Conservation (phyloP, 2,113 vertebrate genomes). For the Atrichornis clamosus region DNA sequence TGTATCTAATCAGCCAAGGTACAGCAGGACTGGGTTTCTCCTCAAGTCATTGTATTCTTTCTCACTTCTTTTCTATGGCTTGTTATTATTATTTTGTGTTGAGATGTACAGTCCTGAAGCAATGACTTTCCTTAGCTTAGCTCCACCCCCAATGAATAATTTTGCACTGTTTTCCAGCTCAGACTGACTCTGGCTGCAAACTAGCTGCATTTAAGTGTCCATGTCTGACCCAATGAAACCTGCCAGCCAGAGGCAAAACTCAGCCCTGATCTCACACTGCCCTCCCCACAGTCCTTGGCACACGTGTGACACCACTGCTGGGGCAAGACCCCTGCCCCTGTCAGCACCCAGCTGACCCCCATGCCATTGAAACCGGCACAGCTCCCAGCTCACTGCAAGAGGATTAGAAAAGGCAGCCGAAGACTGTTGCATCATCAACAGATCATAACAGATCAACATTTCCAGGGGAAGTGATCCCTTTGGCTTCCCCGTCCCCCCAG, state of each 20-base stretch:
- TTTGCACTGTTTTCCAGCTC: background rate
- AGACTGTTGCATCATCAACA: background rate
- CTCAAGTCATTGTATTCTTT: background rate
- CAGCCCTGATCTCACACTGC: accelerated
- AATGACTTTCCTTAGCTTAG: background rate
- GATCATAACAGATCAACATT: background rate
- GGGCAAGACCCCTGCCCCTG: background rate
- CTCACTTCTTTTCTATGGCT: background rate
- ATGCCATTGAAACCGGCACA: accelerated
- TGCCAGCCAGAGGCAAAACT: background rate
- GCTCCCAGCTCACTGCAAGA: background rate
- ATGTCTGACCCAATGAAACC: background rate
- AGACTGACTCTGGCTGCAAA: background rate
- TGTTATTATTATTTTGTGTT: background rate
- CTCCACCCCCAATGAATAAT: background rate
- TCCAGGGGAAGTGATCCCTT: background rate
- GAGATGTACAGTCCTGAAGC: background rate
- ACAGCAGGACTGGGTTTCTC: background rate
- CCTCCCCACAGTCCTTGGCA: background rate
- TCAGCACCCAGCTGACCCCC: background rate
- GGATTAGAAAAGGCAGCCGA: background rate
- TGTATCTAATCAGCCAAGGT: background rate
- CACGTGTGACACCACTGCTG: background rate
- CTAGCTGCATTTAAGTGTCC: background rate
- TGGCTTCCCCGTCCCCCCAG: background rate